Base-by-base conservation (phyloP, 2,797 vertebrate species). In the Alcedo atthis region DNA sequence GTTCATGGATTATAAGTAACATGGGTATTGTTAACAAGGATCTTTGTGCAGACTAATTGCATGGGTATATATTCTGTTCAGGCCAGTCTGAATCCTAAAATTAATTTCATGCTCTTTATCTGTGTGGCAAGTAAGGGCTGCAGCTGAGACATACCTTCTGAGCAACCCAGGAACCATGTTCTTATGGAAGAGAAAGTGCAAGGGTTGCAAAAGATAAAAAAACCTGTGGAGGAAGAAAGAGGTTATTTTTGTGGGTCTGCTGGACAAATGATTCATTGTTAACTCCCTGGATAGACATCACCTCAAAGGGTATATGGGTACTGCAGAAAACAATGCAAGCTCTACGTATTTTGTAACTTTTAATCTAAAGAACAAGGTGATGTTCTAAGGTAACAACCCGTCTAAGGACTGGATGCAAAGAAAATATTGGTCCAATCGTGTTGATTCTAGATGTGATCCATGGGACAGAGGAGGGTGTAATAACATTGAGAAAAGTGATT, bases 131-230 rank as follows among this genome's bases (percentile, higher is more conserved):
- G 12, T 45, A 64, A 70, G 75, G 69, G 58, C 32, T 62, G 20
- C 32, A 87, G 37, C 63, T 78, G 48, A 66, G 42, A 78, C 42
- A 55, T 73, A 81, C 15, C 46, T 83, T 5, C 7, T 83, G 87
- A 91, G 61, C 91, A 93, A 93, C 67, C 48, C 24, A 30, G 55
- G 70, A 94, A 84, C 37, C 21, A 26, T 22, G 19, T 48, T 88
- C 22, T 67, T 80, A 68, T 75, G 73, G 92, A 91, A 75, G 58
- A 90, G 86, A 94, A 95, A 94, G 76, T 83, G 67, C 43, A 73
- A 92, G n/a, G 0, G 0, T 0, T 94, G 84, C 58, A 89, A 75
- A 77, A 87, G 32, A 35, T 89, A 53, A 92, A 92, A 80, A 85
- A 20, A 25, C 51, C 73, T 59, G 25, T 78, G 67, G 55, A 91